Conservation (phyloP, 1,140 invertebrate species). For the Drosophila littoralis region DNA sequence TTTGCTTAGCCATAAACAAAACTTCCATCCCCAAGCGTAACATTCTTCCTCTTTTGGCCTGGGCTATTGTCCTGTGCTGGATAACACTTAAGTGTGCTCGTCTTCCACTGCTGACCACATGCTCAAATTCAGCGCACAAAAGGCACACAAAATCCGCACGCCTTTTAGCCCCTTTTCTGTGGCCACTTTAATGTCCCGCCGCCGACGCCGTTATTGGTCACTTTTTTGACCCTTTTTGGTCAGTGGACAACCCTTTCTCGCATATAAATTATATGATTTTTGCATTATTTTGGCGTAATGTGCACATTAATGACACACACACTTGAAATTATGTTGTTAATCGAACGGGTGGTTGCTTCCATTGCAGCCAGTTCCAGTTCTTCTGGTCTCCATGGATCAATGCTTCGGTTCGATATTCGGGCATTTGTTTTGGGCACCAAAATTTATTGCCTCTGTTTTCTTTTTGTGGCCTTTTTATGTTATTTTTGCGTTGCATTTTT, state of each 20-base stretch:
- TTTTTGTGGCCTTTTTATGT: constrained; percentile 70
- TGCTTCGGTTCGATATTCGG: constrained; percentile 28
- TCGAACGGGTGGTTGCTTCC: constrained; percentile 42
- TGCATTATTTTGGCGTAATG: constrained; percentile 81
- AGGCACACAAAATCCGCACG: constrained; percentile 36
- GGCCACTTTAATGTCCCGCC: constrained; percentile 68
- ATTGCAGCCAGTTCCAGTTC: constrained; percentile 1
- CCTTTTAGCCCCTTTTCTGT: constrained; percentile 67
- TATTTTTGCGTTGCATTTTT: constrained; percentile 78
- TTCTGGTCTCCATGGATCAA: not conserved
- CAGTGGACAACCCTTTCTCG: constrained; percentile 43
- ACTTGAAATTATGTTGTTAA: constrained; percentile 79
- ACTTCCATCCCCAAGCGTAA: not conserved
- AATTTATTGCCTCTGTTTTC: constrained; percentile 60
- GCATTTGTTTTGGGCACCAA: constrained; percentile 47
- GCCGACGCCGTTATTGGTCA: constrained; percentile 63
- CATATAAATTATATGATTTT: constrained; percentile 79
- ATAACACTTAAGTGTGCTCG: constrained; percentile 43
- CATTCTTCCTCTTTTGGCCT: constrained; percentile 12
- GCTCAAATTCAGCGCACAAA: constrained; percentile 56
- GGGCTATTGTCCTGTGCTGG: constrained; percentile 23
- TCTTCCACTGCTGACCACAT: constrained; percentile 67
- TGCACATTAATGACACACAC: constrained; percentile 74
- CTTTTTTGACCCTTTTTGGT: constrained; percentile 57
- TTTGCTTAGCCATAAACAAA: not conserved